A percentile compares a stretch with the other conserved stretches of the same genome.
These are phyloP conservation scores for Osedax fenrisi DNA, from an alignment of 2,888 invertebrate species.

Conservation along the genomic window DNA sequence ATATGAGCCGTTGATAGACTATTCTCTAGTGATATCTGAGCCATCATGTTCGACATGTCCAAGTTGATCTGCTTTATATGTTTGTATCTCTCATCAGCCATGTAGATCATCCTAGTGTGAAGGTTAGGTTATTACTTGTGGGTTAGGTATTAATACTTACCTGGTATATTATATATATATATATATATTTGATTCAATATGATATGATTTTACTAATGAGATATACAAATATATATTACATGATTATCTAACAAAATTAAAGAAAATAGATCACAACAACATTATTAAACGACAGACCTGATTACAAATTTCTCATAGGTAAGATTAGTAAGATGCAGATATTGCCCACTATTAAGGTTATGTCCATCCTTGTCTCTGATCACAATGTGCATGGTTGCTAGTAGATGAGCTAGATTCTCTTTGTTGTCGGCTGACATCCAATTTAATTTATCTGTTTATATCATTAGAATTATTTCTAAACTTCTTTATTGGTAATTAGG, in stretches of 20 bases:
- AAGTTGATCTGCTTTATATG: constrained; percentile 39
- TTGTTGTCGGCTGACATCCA: constrained; percentile 45
- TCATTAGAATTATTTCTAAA: too few species aligned
- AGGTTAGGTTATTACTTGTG: too few species aligned
- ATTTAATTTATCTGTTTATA: constrained; percentile 36
- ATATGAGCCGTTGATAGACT: constrained; percentile 43
- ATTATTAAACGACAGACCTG: too few species aligned
- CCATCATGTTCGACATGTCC: constrained; percentile 40
- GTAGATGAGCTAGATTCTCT: constrained; percentile 50
- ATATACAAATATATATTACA: too few species aligned
- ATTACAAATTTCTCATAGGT: constrained; percentile 50
- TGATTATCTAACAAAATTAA: too few species aligned
- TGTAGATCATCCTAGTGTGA: constrained; percentile 46
- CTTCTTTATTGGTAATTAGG: too few species aligned
- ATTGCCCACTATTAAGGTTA: constrained; percentile 43
- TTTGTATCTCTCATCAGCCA: constrained; percentile 40
- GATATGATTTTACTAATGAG: too few species aligned
- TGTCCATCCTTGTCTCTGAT: constrained; percentile 47
- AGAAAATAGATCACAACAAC: too few species aligned
- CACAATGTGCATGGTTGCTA: constrained; percentile 50
- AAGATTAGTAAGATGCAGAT: constrained; percentile 47
- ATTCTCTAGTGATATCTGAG: constrained; percentile 46
- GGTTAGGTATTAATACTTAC: too few species aligned
- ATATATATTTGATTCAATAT: too few species aligned
- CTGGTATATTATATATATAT: too few species aligned